Conservation (phyloP, 2,888 invertebrate genomes). For the Ormyrus rosae region DNA sequence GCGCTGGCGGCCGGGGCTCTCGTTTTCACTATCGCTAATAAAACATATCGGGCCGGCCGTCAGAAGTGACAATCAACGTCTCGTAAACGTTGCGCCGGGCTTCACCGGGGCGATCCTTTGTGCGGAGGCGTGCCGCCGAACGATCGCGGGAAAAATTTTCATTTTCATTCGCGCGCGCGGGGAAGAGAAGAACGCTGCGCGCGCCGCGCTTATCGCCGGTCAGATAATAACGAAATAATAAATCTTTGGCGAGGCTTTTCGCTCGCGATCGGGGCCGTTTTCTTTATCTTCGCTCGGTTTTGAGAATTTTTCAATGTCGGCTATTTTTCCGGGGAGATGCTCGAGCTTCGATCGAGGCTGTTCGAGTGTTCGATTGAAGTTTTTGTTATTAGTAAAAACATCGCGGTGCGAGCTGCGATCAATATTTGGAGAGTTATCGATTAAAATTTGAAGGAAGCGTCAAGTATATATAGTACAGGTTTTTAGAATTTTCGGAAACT, state of each 20-base stretch:
- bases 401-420: no score
- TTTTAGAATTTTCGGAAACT: no score
- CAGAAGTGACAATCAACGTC: constrained; percentile 41
- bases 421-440: no score
- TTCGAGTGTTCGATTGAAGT: no score
- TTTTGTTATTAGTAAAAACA: no score
- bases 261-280: constrained; percentile 19
- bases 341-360: no score
- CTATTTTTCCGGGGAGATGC: not conserved
- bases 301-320: constrained; percentile 42
- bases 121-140: constrained; percentile 15
- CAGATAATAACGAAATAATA: constrained; percentile 55
- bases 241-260: constrained; percentile 41
- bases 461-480: no score
- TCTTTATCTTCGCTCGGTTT: constrained; percentile 39
- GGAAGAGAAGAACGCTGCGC: constrained; percentile 20
- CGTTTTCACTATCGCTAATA: constrained; percentile 67
- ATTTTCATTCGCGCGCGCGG: constrained; percentile 27
- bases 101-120: constrained; percentile 27
- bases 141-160: constrained; percentile 30
- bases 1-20: constrained; percentile 61
- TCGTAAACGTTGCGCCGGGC: not conserved
- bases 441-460: no score
- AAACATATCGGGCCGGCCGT: constrained; percentile 64
- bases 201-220: constrained; percentile 16